These are phyloP conservation scores for Campopleginae sp. DNA, from an alignment of 2,888 invertebrate species.

Conservation along the genomic window DNA sequence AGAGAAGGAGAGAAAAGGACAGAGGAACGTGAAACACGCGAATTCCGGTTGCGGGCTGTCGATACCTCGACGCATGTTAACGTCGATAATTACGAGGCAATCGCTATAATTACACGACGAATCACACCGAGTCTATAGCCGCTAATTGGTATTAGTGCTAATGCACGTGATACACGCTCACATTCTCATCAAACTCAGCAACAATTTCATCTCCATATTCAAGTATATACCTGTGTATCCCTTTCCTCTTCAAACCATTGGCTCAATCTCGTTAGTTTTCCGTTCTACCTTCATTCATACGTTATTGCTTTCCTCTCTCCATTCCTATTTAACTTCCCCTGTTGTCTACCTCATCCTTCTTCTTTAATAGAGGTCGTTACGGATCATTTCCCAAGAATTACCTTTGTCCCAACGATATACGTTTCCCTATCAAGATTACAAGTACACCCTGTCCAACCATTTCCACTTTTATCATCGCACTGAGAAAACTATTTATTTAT, in stretches of 20 bases:
- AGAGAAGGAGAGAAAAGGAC: conserved; percentile 22
- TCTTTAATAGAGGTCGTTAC: conserved; percentile 41
- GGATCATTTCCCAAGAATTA: conserved; percentile 42
- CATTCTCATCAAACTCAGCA: conserved; percentile 30
- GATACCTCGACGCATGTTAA: conserved; percentile 67
- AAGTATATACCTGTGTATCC: conserved; percentile 21
- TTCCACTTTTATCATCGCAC: not conserved
- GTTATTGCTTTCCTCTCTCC: conserved; percentile 19
- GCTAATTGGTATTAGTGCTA: conserved; percentile 68
- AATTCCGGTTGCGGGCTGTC: conserved; percentile 67
- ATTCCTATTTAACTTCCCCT: conserved; percentile 18
- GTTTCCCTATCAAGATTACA: not conserved
- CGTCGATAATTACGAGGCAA: conserved; percentile 66
- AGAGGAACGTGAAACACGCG: conserved; percentile 53
- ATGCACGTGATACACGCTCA: conserved; percentile 63
- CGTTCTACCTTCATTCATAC: conserved; percentile 39
- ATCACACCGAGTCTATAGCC: conserved; percentile 66
- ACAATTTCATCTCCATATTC: conserved; percentile 29
- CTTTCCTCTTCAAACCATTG: conserved; percentile 15
- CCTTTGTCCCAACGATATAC: conserved; percentile 34
- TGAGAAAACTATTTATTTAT: not conserved
- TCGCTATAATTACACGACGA: conserved; percentile 68
- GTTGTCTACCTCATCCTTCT: conserved; percentile 33
- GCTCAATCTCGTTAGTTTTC: conserved; percentile 43
- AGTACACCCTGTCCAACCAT: not conserved